These are phyloP conservation scores for Mionectes macconnelli DNA, from an alignment of 2,113 vertebrate species.

Conservation along the genomic window DNA sequence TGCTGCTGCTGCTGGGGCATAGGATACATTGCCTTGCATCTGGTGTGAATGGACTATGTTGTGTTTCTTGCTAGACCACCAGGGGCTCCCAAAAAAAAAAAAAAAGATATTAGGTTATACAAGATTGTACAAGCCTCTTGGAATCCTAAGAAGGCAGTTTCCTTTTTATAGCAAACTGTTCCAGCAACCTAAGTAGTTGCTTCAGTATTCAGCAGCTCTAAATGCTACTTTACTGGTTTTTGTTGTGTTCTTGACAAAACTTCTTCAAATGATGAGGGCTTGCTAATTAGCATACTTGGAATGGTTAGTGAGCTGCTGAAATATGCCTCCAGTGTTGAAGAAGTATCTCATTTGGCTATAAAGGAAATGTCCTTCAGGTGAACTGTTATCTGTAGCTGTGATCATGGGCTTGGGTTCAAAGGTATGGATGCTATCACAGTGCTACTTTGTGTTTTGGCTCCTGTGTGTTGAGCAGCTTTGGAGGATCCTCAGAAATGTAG, in stretches of 20 bases:
- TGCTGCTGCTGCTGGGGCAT: background rate
- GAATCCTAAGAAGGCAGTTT: background rate
- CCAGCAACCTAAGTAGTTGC: background rate
- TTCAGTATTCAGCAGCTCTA: background rate
- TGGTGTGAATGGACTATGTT: background rate
- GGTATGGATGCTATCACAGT: background rate
- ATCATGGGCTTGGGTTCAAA: background rate
- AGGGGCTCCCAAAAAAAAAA: too few species aligned
- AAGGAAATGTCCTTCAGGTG: background rate
- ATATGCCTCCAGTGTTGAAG: background rate
- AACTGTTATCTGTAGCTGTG: background rate
- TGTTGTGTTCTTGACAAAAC: background rate
- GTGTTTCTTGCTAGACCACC: background rate
- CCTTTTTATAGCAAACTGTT: background rate
- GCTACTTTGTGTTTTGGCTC: background rate
- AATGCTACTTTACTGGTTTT: background rate
- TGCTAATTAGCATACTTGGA: background rate
- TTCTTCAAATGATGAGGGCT: background rate
- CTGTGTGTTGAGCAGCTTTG: background rate
- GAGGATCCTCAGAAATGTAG: background rate
- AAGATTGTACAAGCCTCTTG: background rate
- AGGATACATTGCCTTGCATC: background rate
- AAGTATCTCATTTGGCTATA: background rate
- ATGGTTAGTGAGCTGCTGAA: background rate
- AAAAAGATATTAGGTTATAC: background rate